These are phyloP conservation scores for Druceiella hillmani DNA, from an alignment of 2,888 invertebrate genomes.

Conservation along the genomic window DNA sequence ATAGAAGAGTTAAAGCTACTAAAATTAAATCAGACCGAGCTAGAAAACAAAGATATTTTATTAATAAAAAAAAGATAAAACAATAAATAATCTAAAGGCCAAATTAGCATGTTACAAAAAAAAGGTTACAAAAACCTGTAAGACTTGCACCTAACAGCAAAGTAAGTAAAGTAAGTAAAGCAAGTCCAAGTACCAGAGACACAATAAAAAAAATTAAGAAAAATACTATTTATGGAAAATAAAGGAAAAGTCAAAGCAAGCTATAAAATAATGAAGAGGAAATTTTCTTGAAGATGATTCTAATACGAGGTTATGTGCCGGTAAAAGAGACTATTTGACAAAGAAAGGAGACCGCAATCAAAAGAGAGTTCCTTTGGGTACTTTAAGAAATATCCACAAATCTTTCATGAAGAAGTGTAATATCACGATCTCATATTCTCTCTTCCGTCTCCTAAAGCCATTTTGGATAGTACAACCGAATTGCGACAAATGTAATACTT, in stretches of 20 bases:
- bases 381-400: slow-evolving; percentile 12
- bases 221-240: slow-evolving; percentile 12
- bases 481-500: slow-evolving; percentile 16
- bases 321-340: slow-evolving; percentile 18
- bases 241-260: slow-evolving; percentile 8
- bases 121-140: slow-evolving; percentile 15
- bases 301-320: slow-evolving; percentile 13
- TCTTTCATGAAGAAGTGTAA: slow-evolving; percentile 10
- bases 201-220: slow-evolving; percentile 15
- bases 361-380: slow-evolving; percentile 10
- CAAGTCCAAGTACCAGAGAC: slow-evolving; percentile 15
- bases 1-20: too few relatives aligned
- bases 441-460: slow-evolving; percentile 12
- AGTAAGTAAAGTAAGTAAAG: slow-evolving; percentile 12
- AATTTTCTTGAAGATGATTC: slow-evolving; percentile 21
- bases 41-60: slow-evolving; percentile 17
- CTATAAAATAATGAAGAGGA: slow-evolving; percentile 12
- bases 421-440: slow-evolving; percentile 11
- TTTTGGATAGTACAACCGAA: slow-evolving; percentile 16
- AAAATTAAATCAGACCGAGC: slow-evolving; percentile 18
- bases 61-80: slow-evolving; percentile 14
- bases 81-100: slow-evolving; percentile 9
- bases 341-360: slow-evolving; percentile 14
- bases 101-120: slow-evolving; percentile 15
- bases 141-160: slow-evolving; percentile 18